Percentiles rank a stretch among this genome's conserved stretches.
phyloP scores from a whole-genome alignment of 1,140 invertebrate species.

The Drosophila repleta region DNA sequence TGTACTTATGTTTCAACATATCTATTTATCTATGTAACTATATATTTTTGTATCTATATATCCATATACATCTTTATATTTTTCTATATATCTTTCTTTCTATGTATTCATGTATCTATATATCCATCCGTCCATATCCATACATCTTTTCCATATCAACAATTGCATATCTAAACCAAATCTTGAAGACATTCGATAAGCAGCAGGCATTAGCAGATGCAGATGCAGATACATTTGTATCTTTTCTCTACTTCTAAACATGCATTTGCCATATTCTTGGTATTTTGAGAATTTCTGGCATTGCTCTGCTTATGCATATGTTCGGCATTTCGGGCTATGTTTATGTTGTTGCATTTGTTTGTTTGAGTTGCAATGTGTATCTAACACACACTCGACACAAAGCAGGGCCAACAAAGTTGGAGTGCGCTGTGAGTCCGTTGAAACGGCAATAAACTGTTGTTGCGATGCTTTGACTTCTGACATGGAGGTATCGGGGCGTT shows the following conservation, averaged over 20 bases:
- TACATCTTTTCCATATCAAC: too few species aligned
- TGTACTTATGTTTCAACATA: background rate
- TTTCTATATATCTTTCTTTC: background rate
- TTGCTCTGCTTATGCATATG: conserved; percentile 23
- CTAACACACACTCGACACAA: conserved; percentile 43
- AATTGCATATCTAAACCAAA: conserved; percentile 1
- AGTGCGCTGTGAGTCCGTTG: conserved; percentile 13
- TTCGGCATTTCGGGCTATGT: conserved; percentile 22
- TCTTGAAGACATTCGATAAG: conserved; percentile 25
- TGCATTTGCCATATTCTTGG: conserved; percentile 25
- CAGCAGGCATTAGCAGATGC: conserved; percentile 37
- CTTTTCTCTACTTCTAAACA: conserved; percentile 10
- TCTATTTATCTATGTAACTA: background rate
- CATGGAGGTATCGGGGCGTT: conserved; percentile 43
- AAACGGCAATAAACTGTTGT: conserved; percentile 56
- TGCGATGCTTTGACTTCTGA: conserved; percentile 59
- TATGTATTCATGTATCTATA: too few species aligned
- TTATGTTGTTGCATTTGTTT: conserved; percentile 46
- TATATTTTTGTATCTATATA: background rate
- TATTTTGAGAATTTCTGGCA: conserved; percentile 56
- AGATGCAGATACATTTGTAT: conserved; percentile 46
- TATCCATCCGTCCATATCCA: too few species aligned
- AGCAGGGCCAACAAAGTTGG: conserved; percentile 14
- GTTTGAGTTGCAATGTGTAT: conserved; percentile 51
- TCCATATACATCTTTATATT: background rate